Evolutionary conservation across 1,140 invertebrate genomes (phyloP).

Genomic region (Ptiloglossa arizonensis): DNA sequence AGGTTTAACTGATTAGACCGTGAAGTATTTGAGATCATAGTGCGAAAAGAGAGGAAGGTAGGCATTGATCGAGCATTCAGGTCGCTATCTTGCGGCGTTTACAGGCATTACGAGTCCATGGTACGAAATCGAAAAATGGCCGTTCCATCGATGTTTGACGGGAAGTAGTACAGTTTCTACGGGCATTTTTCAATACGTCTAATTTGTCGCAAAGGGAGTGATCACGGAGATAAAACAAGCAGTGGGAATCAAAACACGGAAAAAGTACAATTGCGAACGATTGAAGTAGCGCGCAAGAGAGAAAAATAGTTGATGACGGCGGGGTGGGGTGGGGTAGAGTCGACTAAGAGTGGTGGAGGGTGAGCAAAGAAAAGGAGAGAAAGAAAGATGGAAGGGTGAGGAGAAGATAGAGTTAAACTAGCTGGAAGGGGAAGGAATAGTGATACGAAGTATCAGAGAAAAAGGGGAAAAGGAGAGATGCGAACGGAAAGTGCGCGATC

Average conservation of each 20-base stretch:
- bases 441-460: conserved; percentile 21
- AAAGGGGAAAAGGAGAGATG: conserved; percentile 38
- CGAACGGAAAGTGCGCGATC: conserved; percentile 39
- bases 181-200: background rate
- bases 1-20: background rate
- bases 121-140: conserved; percentile 67
- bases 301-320: background rate
- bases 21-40: conserved; percentile 38
- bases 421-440: conserved; percentile 22
- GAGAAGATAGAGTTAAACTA: conserved; percentile 29
- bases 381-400: conserved; percentile 28
- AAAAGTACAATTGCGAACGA: conserved; percentile 2
- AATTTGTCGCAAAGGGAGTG: background rate
- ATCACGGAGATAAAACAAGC: conserved; percentile 8
- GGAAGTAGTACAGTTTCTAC: conserved; percentile 51
- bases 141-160: conserved; percentile 64
- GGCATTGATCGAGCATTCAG: conserved; percentile 58
- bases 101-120: conserved; percentile 44
- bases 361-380: conserved; percentile 20
- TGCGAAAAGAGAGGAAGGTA: conserved; percentile 24
- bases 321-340: background rate
- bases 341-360: conserved; percentile 26
- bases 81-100: conserved; percentile 60
- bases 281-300: background rate
- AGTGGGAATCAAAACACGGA: conserved; percentile 30